Conservation (phyloP, 2,888 invertebrate species). For the Muschampia plurimacula region DNA sequence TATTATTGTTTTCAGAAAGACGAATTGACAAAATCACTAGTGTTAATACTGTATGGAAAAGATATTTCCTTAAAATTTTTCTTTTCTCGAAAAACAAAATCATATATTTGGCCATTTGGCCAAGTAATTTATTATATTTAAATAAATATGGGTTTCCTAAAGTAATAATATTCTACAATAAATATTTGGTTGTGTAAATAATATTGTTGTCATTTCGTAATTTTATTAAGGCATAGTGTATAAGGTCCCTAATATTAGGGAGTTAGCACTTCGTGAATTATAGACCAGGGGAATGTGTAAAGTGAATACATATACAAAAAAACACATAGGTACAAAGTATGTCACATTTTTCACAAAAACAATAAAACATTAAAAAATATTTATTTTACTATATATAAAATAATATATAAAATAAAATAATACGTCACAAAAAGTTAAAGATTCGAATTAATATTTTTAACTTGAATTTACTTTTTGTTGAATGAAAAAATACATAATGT, state of each 20-base stretch:
- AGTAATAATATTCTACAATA: not conserved
- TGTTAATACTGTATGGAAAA: not conserved
- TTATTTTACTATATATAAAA: no score
- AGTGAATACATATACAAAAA: conserved; percentile 4
- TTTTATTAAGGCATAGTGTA: conserved; percentile 54
- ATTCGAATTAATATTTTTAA: no score
- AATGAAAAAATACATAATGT: no score
- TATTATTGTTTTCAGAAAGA: conserved; percentile 12
- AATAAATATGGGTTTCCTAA: not conserved
- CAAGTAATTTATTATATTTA: no score
- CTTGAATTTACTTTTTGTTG: no score
- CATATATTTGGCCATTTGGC: no score
- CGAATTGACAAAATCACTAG: not conserved
- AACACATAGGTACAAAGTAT: not conserved
- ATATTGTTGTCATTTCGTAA: conserved; percentile 1
- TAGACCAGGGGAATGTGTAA: conserved; percentile 34
- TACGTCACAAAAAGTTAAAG: no score
- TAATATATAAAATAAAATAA: no score
- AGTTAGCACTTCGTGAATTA: conserved; percentile 70
- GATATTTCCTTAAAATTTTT: no score
- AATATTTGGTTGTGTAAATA: not conserved
- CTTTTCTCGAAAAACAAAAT: no score
- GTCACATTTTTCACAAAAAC: no score
- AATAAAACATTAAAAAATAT: no score
- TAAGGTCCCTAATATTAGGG: conserved; percentile 58